phyloP scores from a whole-genome alignment of 2,797 vertebrate species.

The Tapera naevia region DNA sequence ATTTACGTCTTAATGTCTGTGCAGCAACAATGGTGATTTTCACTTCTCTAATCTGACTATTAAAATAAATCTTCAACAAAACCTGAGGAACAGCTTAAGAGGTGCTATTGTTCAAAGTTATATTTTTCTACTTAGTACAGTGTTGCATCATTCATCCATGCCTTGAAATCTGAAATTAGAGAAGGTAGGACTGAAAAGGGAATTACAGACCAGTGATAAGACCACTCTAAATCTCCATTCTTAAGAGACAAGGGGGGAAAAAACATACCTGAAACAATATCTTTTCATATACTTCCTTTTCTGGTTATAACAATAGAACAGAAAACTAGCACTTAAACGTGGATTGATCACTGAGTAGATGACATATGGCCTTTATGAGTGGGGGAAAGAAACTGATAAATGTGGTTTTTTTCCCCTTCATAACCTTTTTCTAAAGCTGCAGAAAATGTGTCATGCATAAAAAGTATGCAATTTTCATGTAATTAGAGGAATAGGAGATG shows the following conservation, averaged over 20 bases:
- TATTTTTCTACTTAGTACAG: background rate
- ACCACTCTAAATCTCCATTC: slow-evolving; percentile 38
- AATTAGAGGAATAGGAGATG: slow-evolving; percentile 83
- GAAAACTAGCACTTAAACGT: slow-evolving; percentile 68
- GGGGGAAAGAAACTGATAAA: slow-evolving; percentile 70
- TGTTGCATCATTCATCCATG: background rate
- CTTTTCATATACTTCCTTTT: slow-evolving; percentile 56
- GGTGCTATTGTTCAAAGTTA: slow-evolving; percentile 18
- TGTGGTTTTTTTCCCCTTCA: slow-evolving; percentile 57
- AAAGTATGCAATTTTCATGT: slow-evolving; percentile 83
- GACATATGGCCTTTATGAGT: slow-evolving; percentile 69
- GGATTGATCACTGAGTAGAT: slow-evolving; percentile 68
- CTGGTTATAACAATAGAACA: slow-evolving; percentile 67
- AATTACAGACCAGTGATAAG: background rate
- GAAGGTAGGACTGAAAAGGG: background rate
- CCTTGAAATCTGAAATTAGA: slow-evolving; percentile 3
- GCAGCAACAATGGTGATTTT: slow-evolving; percentile 11
- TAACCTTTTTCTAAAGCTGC: slow-evolving; percentile 78
- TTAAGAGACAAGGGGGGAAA: background rate
- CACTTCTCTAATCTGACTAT: slow-evolving; percentile 17
- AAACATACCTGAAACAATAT: background rate
- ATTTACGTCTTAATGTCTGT: slow-evolving; percentile 42
- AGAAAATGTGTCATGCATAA: slow-evolving; percentile 82
- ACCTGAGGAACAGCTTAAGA: background rate
- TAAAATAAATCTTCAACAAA: slow-evolving; percentile 52